Evolutionary conservation across 2,113 vertebrate genomes (phyloP), one percentile per base, ranked within the genome.

Genomic region (Paramisgurnus dabryanus): DNA sequence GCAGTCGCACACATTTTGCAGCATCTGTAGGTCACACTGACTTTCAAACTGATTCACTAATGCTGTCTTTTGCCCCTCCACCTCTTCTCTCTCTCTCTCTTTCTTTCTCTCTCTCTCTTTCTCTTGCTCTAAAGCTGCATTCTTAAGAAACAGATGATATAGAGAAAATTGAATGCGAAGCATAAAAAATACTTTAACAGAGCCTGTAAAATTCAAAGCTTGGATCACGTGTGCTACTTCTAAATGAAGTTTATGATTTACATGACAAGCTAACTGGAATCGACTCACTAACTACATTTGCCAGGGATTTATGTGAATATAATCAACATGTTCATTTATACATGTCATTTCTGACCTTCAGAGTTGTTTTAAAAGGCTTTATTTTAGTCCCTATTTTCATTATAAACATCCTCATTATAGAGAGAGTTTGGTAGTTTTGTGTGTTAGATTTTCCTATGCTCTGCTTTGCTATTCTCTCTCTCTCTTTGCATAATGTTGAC

Each of bases 1-100:
- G 43, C 63, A 74, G 70, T 73, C 70, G 58, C 69, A 68, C 53
- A 53, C 18, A n/a, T 80, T 73, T 39, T 40, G 15, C 11, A 75
- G 79, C 53, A 11, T 80, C 70, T 67, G 47, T 50, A 73, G 79
- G 69, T 80, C 69, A 65, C 58, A 72, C n/a, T 43, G 71, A 74
- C 64, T 83, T 83, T 74, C 64, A 78, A 79, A 78, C 67, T 53
- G 75, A 78, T 76, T 69, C 76, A 84, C 81, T 70, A 55, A 63
- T 49, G 75, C 76, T 80, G 43, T 75, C 61, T 68, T 80, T 50
- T 75, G 71, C 83, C 64, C 82, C 71, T 85, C 79, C 73, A n/a
- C 49, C 17, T 53, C 10, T 40, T 55, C 50, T 41, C n/a, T 47
- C 70, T 49, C 66, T 65, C 79, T 84, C 60, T 81, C 67, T 78